These are phyloP conservation scores for Tridacna crocea DNA, from an alignment of 2,888 invertebrate species.

Conservation along the genomic window DNA sequence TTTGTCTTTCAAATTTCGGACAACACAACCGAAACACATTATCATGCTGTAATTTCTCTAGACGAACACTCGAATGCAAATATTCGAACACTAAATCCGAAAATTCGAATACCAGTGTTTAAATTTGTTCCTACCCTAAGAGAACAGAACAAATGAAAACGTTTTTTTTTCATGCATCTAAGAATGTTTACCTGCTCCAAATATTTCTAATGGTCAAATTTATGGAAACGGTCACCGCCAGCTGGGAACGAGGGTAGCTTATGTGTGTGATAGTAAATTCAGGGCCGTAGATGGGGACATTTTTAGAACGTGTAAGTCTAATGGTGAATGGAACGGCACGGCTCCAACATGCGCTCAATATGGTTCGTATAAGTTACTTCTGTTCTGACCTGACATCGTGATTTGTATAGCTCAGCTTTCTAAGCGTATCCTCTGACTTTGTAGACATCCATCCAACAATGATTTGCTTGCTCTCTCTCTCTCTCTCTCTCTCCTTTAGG, in stretches of 20 bases:
- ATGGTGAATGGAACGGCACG: conserved; percentile 3
- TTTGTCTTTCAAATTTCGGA: no score
- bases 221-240: neutral
- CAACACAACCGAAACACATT: no score
- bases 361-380: neutral
- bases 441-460: no score
- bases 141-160: no score
- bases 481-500: neutral
- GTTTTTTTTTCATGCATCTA: no score
- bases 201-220: neutral
- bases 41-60: no score
- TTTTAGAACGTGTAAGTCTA: neutral
- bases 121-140: no score
- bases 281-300: neutral
- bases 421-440: neutral
- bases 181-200: no score
- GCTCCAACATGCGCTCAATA: neutral
- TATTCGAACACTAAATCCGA: no score
- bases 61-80: no score
- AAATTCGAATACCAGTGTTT: no score
- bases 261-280: neutral
- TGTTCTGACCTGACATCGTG: neutral
- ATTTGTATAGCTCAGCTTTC: conserved; percentile 1
- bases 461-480: neutral
- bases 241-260: neutral